Evolutionary conservation across 2,888 invertebrate species (phyloP).

Genomic region (Quadriops clusia): DNA sequence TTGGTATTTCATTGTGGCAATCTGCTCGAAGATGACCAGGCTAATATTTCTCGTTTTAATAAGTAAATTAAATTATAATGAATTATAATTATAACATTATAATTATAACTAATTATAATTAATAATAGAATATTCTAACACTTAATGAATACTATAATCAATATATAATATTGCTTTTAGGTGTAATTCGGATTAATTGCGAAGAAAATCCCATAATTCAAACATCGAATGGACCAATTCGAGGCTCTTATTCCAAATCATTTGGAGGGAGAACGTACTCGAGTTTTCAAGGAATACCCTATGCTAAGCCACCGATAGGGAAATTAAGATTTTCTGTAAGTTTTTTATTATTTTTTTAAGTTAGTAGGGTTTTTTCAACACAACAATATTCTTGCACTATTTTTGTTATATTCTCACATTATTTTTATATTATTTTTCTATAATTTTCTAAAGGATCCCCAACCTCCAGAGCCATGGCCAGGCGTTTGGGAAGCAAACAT

Average conservation of each 20-base stretch:
- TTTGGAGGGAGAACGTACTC: constrained; percentile 7
- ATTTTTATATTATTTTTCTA: background rate
- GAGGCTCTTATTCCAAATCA: constrained; percentile 9
- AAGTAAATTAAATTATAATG: no score
- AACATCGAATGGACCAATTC: no score
- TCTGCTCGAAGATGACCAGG: no score
- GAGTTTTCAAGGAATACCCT: constrained; percentile 12
- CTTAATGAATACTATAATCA: no score
- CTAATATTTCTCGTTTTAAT: no score
- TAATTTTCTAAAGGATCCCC: constrained; percentile 36
- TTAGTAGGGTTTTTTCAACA: constrained; percentile 1
- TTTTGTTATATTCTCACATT: background rate
- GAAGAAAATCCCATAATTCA: no score
- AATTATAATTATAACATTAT: no score
- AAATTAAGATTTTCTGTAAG: constrained; percentile 9
- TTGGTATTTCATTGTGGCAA: no score
- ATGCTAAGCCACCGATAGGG: constrained; percentile 8
- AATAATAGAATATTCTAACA: no score
- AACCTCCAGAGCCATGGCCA: constrained; percentile 42
- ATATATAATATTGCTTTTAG: no score
- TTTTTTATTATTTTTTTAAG: background rate
- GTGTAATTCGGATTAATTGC: no score
- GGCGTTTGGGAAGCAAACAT: constrained; percentile 52
- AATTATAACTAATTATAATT: no score
- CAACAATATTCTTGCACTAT: background rate